Base-by-base conservation (phyloP, 2,113 vertebrate species). In the Colistium nudipinnis region DNA sequence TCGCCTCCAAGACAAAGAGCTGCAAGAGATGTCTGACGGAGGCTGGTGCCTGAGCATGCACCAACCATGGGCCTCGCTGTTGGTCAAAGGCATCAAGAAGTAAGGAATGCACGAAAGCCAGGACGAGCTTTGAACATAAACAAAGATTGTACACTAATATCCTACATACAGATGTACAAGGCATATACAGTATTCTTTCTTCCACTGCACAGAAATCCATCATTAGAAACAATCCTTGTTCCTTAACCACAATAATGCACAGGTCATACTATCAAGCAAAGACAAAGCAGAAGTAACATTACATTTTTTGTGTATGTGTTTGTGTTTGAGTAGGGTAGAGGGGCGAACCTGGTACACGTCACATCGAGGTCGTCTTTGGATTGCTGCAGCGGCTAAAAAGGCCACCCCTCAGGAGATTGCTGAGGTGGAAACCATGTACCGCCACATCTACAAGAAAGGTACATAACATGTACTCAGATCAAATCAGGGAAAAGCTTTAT, bases 1-100 rank as follows among this genome's bases (percentile, higher is more conserved):
- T 76, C 87, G 97, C 17, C 93, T 99, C 22, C 97, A 99, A 86
- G 97, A 99, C 74, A 91, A 92, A 36, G 96, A 99, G 88, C 89
- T 99, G 81, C 96, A 96, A 79, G 97, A 99, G 90, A 97, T 98
- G 77, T 91, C 95, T 0, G 98, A 99, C 24, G 93, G 91, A 0
- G 97, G 98, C 53, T 96, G 94, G 96, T 99, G 97, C 83, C 95
- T 99, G 78, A 98, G 97, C 90, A 90, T 99, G 93, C 98, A 99
- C 89, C 98, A 99, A 52, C 98, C 98, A 0, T 99, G 98, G 97
- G 98, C 98, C 48, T 96, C 97, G 2, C 86, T 99, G 59, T 95
- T 99, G 3, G 71, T 96, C 31, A 93, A 84, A 78, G 96, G 97
- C 66, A 93, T 98, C 83, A 99, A 99, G 94, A 94, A 94, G 98